A percentile compares a stretch with the other conserved stretches of the same genome.
Conservation (phyloP, 2,888 invertebrate species). For the Tryphoninae sp. region DNA sequence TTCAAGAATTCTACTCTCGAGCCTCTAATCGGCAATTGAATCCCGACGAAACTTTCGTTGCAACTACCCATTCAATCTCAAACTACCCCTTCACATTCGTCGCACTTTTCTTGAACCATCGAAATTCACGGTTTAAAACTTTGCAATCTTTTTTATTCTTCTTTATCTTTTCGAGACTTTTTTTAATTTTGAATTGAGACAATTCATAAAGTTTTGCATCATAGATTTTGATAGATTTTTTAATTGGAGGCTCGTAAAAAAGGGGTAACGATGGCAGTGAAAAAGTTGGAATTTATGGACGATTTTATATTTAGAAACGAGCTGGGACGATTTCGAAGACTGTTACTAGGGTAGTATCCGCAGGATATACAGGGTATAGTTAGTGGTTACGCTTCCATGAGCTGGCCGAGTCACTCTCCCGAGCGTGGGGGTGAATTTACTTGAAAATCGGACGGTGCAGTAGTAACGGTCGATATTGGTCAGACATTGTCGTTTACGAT, state of each 20-base stretch:
- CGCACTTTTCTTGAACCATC: too few relatives aligned
- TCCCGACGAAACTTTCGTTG: conserved; percentile 10
- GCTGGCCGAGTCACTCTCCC: neutral
- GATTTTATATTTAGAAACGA: conserved; percentile 37
- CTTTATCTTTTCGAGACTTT: neutral
- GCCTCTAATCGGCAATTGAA: conserved; percentile 27
- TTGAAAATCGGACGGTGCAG: conserved; percentile 25
- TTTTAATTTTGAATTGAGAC: neutral
- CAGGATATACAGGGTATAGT: conserved; percentile 32
- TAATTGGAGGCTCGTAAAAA: neutral
- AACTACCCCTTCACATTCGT: neutral
- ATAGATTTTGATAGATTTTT: too few relatives aligned
- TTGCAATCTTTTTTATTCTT: conserved; percentile 2
- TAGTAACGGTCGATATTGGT: conserved; percentile 51
- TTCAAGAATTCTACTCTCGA: conserved; percentile 20
- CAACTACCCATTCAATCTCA: neutral
- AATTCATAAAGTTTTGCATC: neutral
- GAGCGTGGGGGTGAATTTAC: conserved; percentile 38
- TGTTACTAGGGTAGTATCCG: conserved; percentile 34
- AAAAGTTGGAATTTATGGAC: neutral
- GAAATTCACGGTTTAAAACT: neutral
- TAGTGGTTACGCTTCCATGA: conserved; percentile 52
- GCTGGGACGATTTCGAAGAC: conserved; percentile 34
- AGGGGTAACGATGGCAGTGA: neutral
- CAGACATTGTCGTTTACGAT: conserved; percentile 38